phyloP scores from a whole-genome alignment of 2,797 vertebrate species.

The Pangasius larnaudii region DNA sequence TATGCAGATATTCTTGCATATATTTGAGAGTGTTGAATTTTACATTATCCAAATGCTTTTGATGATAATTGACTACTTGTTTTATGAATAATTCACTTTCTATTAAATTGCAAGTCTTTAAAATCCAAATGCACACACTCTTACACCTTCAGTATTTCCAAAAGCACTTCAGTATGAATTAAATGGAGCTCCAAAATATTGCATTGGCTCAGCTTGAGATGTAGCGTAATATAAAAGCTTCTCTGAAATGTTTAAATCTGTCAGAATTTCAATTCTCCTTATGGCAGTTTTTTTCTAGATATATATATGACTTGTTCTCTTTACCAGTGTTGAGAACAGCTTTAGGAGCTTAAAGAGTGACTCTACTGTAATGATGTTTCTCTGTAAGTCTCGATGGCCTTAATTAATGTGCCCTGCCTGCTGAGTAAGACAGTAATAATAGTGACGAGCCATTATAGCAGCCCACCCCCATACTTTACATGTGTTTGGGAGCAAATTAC shows the following conservation, averaged over 20 bases:
- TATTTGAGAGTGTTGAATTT: conserved; percentile 46
- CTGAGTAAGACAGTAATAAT: conserved; percentile 63
- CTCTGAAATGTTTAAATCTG: neutral
- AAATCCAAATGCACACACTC: conserved; percentile 40
- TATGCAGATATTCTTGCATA: conserved; percentile 28
- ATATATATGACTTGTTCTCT: conserved; percentile 12
- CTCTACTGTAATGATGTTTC: conserved; percentile 49
- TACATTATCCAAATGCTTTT: conserved; percentile 47
- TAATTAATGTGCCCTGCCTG: conserved; percentile 59
- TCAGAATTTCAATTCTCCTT: neutral
- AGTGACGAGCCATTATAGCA: conserved; percentile 56
- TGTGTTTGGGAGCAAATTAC: conserved; percentile 73
- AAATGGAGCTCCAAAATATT: conserved; percentile 32
- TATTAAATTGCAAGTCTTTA: conserved; percentile 47
- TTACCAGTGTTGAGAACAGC: conserved; percentile 38
- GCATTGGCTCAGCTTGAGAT: conserved; percentile 21
- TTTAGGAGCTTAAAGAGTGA: conserved; percentile 45
- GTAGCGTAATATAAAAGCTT: conserved; percentile 17
- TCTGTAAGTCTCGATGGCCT: conserved; percentile 31
- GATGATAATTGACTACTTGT: conserved; percentile 50
- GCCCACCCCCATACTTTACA: conserved; percentile 69
- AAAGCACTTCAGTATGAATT: conserved; percentile 37
- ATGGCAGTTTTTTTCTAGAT: neutral
- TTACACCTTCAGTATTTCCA: conserved; percentile 22
- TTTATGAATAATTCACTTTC: conserved; percentile 57